phyloP scores from a whole-genome alignment of 2,113 vertebrate genomes.

The Tenrec ecaudatus region DNA sequence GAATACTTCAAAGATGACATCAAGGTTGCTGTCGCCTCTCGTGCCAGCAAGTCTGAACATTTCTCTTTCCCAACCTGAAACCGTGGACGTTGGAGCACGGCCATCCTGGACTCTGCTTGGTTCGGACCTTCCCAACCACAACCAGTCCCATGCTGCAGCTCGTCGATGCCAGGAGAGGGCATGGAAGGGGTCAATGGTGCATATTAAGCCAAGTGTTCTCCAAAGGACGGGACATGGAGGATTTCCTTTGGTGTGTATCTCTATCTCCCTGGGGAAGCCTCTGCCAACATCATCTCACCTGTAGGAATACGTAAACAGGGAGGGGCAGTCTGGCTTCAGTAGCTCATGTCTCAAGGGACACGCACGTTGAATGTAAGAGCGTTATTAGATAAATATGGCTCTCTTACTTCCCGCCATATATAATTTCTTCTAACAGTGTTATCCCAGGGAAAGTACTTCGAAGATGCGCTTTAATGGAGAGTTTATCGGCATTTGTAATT shows the following conservation, averaged over 20 bases:
- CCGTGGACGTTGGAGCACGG: neutral
- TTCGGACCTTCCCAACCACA: neutral
- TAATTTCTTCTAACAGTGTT: constrained; percentile 67
- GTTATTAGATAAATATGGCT: constrained; percentile 63
- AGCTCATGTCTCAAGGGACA: neutral
- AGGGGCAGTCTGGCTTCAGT: neutral
- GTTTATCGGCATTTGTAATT: constrained; percentile 74
- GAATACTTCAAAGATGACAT: neutral
- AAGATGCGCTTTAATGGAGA: constrained; percentile 65
- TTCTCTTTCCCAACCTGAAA: neutral
- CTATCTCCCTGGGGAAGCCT: neutral
- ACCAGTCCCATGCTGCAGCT: neutral
- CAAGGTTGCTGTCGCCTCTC: neutral
- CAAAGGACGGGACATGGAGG: fast-evolving
- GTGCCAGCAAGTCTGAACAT: neutral
- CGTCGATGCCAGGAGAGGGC: neutral
- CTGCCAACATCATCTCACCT: neutral
- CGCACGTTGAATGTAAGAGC: constrained; percentile 42
- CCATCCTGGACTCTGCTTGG: no score
- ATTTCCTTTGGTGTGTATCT: neutral
- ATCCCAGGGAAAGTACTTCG: constrained; percentile 51
- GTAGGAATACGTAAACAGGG: neutral
- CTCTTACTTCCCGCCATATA: constrained; percentile 26
- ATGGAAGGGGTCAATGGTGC: neutral
- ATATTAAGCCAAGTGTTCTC: neutral